These are phyloP conservation scores for Ennomos quercinarius DNA, from an alignment of 2,888 invertebrate genomes.

Conservation along the genomic window DNA sequence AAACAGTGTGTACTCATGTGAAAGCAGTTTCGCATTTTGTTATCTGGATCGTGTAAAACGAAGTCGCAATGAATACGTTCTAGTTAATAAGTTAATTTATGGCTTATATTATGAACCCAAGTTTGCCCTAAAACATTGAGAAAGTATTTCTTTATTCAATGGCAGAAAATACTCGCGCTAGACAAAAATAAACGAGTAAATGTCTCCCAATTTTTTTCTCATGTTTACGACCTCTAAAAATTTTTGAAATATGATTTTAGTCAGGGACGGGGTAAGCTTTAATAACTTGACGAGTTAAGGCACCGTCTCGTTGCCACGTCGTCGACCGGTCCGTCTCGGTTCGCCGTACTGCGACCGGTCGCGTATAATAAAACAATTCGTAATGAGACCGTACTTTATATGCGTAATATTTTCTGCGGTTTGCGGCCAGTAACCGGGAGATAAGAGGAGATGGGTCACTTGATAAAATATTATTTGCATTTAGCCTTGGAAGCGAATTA, in stretches of 20 bases:
- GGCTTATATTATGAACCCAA: constrained; percentile 5
- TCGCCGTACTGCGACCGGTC: constrained; percentile 13
- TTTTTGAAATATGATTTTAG: constrained; percentile 12
- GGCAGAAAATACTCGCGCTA: constrained; percentile 9
- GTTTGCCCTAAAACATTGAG: constrained; percentile 16
- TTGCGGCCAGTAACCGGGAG: constrained; percentile 33
- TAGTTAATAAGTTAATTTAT: constrained; percentile 1
- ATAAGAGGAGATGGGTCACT: constrained; percentile 33
- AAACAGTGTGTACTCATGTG: background rate
- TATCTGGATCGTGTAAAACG: background rate
- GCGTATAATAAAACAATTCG: constrained; percentile 34
- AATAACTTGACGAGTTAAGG: constrained; percentile 22
- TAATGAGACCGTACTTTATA: constrained; percentile 33
- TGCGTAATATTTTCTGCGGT: constrained; percentile 33
- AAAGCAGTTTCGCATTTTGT: constrained; percentile 2
- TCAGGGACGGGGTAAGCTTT: constrained; percentile 26
- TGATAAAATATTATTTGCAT: constrained; percentile 32
- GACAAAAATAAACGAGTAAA: constrained; percentile 7
- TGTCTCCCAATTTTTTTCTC: constrained; percentile 3
- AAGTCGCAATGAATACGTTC: too few species aligned
- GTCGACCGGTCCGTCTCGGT: background rate
- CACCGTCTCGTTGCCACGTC: constrained; percentile 8
- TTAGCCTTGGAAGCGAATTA: constrained; percentile 32
- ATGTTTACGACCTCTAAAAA: constrained; percentile 9
- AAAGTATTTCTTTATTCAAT: background rate